Conservation (phyloP, 2,113 vertebrate species). For the Psittacula cyanocephala region DNA sequence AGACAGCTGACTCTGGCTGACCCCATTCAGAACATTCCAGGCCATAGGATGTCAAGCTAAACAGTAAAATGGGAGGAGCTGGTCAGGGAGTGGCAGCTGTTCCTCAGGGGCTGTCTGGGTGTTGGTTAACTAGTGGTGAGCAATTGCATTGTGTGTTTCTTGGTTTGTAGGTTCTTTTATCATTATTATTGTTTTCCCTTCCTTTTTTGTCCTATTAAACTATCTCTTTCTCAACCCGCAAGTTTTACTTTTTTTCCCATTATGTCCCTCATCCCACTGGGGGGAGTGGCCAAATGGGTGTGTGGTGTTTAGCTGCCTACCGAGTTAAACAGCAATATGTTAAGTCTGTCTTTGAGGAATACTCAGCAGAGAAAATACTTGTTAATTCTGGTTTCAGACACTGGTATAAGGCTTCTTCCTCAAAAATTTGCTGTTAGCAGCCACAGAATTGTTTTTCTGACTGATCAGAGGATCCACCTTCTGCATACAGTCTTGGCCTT, state of each 20-base stretch:
- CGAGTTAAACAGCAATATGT: background rate
- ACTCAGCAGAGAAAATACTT: background rate
- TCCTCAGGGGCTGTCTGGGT: background rate
- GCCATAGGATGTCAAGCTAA: background rate
- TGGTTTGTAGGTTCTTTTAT: background rate
- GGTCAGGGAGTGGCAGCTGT: background rate
- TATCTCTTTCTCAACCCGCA: background rate
- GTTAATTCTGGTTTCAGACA: too few relatives aligned
- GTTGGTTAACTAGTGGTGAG: too few relatives aligned
- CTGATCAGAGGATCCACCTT: background rate
- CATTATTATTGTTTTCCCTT: background rate
- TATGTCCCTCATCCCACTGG: background rate
- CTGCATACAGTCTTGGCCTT: background rate
- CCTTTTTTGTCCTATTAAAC: background rate
- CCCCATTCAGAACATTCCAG: background rate
- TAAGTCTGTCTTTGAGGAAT: background rate
- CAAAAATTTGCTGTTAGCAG: background rate
- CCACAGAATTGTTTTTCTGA: background rate
- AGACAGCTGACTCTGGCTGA: background rate
- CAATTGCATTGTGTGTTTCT: background rate
- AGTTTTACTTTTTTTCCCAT: background rate
- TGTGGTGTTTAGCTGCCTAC: background rate
- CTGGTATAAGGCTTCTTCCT: background rate
- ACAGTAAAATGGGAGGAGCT: background rate
- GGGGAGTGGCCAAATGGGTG: background rate